phyloP scores from a whole-genome alignment of 2,888 invertebrate species.

The Catocala fraxini region DNA sequence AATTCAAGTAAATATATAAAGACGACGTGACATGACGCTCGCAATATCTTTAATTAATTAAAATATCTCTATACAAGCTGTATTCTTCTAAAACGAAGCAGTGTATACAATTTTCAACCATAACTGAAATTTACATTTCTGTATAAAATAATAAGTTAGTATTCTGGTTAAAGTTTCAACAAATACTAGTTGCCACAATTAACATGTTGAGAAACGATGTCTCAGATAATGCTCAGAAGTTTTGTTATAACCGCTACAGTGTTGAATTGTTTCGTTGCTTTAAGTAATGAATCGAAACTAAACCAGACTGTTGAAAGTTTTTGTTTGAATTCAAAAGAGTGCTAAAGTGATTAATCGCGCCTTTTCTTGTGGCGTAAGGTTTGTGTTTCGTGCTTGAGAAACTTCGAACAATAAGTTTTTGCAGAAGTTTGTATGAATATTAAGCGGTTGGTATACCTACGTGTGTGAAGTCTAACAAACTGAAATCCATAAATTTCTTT shows the following conservation, averaged over 20 bases:
- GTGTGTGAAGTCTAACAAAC: neutral
- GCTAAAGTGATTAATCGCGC: slow-evolving; percentile 20
- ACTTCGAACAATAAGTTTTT: slow-evolving; percentile 12
- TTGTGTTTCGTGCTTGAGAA: slow-evolving; percentile 1
- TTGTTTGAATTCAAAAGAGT: slow-evolving; percentile 18
- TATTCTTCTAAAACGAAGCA: too few species aligned
- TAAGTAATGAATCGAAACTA: slow-evolving; percentile 11
- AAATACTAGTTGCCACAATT: too few species aligned
- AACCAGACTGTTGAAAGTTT: slow-evolving; percentile 9
- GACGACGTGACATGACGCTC: too few species aligned
- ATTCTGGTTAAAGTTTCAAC: too few species aligned
- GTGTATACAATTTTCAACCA: too few species aligned
- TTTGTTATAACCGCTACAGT: neutral
- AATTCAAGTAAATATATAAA: too few species aligned
- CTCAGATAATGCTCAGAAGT: neutral
- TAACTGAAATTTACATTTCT: too few species aligned
- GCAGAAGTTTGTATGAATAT: slow-evolving; percentile 7
- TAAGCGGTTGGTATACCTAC: neutral
- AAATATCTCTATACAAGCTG: too few species aligned
- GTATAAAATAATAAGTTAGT: too few species aligned
- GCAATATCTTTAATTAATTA: too few species aligned
- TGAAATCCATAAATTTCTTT: neutral
- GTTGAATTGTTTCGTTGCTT: slow-evolving; percentile 1
- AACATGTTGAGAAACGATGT: neutral
- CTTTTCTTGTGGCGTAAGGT: slow-evolving; percentile 3